These are phyloP conservation scores for Limnephilus marmoratus DNA, from an alignment of 2,888 invertebrate species.

Conservation along the genomic window DNA sequence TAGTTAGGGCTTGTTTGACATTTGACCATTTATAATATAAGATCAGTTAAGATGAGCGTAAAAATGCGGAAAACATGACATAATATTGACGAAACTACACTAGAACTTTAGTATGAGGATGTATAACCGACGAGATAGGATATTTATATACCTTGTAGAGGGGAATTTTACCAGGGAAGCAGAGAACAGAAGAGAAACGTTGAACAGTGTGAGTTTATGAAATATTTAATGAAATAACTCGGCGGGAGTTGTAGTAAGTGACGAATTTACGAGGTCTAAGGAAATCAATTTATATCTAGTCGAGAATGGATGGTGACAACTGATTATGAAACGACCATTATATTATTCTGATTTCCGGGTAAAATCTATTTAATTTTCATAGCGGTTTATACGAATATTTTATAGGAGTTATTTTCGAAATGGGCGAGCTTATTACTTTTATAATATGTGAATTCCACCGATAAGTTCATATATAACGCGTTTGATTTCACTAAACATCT, in stretches of 20 bases:
- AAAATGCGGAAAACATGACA: not conserved
- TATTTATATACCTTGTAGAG: not conserved
- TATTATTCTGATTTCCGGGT: not conserved
- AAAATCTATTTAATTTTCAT: not conserved
- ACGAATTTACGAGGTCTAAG: not conserved
- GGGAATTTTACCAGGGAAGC: not conserved
- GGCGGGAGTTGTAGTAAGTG: conserved; percentile 21
- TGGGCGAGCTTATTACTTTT: not conserved
- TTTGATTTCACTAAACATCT: not conserved
- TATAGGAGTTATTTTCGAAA: not conserved
- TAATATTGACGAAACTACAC: not conserved
- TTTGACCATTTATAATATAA: not conserved
- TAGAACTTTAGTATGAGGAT: not conserved
- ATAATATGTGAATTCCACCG: not conserved
- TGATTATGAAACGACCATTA: not conserved
- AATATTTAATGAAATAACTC: conserved; percentile 28
- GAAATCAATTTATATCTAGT: not conserved
- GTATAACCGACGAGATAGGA: not conserved
- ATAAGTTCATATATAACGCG: not conserved
- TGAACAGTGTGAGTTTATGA: not conserved
- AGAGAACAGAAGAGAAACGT: not conserved
- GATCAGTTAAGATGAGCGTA: not conserved
- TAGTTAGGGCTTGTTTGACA: not conserved
- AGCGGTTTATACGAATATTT: not conserved
- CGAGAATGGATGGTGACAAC: not conserved